Evolutionary conservation across 2,113 vertebrate genomes (phyloP), one percentile per base, ranked within the genome.

Genomic region (Henicopernis longicauda): DNA sequence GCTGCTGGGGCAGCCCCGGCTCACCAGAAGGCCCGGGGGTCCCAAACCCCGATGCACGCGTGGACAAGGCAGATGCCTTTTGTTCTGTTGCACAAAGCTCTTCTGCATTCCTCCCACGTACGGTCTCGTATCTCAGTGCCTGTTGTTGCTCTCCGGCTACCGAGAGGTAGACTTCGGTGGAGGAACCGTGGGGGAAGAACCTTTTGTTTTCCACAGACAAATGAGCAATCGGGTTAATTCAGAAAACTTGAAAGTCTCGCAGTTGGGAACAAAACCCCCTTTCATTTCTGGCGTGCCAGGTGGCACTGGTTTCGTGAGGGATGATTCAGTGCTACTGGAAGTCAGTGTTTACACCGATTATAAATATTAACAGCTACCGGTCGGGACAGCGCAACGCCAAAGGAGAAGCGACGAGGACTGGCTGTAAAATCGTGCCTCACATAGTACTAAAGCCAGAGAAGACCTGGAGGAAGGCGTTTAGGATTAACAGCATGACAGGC

Each of bases 81-180:
- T 91, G 94, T 89, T 87, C 81, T 27, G 77, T 3, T 3, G 83
- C 86, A 21, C 83, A 1, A 10, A 69, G 88, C 94, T 78, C 42
- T 26, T 96, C 86, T 74, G 86, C 77, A 91, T 95, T 95, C 96
- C 81, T 44, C 11, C 83, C 94, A 94, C 81, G 91, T 83, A 82
- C 83, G 17, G 88, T 26, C 65, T 82, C n/a, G 8, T 9, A 23
- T 61, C 88, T 85, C 90, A 6, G 3, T 14, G 85, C 62, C 74
- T 6, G 61, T 2, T 3, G 73, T 4, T 11, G 52, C 85, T 66
- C 59, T 11, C 58, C 29, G 6, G 0, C 79, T 32, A 3, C 59
- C 17, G 1, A 21, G 71, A 76, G 77, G 90, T 54, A n/a, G 16
- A 31, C 40, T 90, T 57, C 5, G 14, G 42, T 2, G 40, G 38